Evolutionary conservation across 2,113 vertebrate species (phyloP), one percentile per base, ranked within the genome.

Genomic region (Cephalopterus ornatus): DNA sequence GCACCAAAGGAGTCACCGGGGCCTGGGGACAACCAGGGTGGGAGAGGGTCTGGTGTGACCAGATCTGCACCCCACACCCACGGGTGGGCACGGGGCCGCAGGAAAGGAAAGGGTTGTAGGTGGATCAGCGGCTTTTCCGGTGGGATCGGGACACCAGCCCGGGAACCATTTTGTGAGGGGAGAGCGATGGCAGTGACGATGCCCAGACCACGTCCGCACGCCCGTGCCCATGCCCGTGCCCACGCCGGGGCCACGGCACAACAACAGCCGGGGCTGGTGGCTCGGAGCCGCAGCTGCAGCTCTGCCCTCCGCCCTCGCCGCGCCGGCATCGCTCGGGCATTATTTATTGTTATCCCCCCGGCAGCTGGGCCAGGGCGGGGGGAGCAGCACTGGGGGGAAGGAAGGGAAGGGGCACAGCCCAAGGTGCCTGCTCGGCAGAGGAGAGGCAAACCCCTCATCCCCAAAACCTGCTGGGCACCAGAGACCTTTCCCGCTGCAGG

Each of bases 71-170:
- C 41, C 78, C 35, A 15, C 39, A 44, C 39, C 23, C 20, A 1
- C 1, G 0, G 21, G 12, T 0, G 2, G 42, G 22, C 5, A 2
- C 0, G 0, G 70, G 53, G 72, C 56, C 3, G 49, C 15, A 0
- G 1, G 55, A 39, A 59, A 50, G 75, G 18, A 30, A 52, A 8
- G 11, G 5, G 6, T 0, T 2, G 26, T 3, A 4, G 68, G 73
- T 16, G 28, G 52, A 12, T 19, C 14, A 61, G 71, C 12, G 15
- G 53, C 26, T 49, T 33, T 74, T n/a, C 81, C 6, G 11, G 39
- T 2, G 12, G 70, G 56, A 85, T 62, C 4, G 3, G 20, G 30
- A 44, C 1, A 3, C 33, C 44, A 11, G 56, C 12, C 44, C 7
- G 15, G 79, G 62, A 85, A 70, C 72, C 88, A 62, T 92, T 85